Percentiles rank a stretch among this genome's conserved stretches.
Evolutionary conservation across 2,113 vertebrate species (phyloP).

Genomic region (Candoia aspera): DNA sequence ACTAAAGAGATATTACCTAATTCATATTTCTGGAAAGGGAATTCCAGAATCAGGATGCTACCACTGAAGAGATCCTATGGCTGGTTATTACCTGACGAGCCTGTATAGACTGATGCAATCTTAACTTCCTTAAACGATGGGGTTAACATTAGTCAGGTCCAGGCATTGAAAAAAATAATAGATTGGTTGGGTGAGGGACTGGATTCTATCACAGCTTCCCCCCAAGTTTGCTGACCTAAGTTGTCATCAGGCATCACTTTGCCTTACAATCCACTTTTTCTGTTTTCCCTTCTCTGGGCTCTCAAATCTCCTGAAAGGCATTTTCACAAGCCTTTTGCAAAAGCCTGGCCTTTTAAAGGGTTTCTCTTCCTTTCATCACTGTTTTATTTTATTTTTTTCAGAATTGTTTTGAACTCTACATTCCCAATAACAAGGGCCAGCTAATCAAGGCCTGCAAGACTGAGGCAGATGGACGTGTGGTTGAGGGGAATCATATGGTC

Average conservation of each 20-base stretch:
- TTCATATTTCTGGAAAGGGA: background rate
- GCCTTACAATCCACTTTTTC: no score
- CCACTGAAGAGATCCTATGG: background rate
- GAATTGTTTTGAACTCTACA: constrained; percentile 95
- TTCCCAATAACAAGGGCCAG: constrained; percentile 92
- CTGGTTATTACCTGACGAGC: no score
- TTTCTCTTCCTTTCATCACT: background rate
- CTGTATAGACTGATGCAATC: no score
- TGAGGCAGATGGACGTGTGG: constrained; percentile 88
- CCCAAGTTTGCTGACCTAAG: background rate
- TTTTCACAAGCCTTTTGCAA: background rate
- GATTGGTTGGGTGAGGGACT: background rate
- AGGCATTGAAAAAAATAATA: background rate
- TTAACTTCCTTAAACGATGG: background rate
- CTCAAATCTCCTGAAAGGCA: background rate
- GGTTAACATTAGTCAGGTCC: background rate
- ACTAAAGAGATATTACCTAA: no score
- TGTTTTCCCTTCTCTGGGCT: background rate
- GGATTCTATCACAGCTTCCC: background rate
- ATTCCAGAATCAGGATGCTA: background rate
- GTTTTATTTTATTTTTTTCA: constrained; percentile 42
- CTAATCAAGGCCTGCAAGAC: constrained; percentile 94
- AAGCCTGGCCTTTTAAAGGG: background rate
- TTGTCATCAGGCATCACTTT: background rate
- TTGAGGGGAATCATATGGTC: constrained; percentile 94